Conservation (phyloP, 2,113 vertebrate species). For the Sander lucioperca region DNA sequence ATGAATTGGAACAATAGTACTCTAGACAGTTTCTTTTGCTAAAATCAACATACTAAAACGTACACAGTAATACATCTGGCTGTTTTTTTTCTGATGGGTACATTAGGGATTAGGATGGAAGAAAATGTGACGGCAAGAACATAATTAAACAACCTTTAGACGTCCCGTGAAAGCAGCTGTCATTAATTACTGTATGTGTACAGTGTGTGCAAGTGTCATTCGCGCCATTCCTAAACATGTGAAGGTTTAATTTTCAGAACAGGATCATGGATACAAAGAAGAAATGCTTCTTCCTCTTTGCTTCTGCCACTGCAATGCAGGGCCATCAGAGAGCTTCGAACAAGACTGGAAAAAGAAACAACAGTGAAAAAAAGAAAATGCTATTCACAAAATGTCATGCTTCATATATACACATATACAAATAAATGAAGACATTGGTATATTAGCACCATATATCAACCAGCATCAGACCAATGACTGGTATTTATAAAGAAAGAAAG, state of each 20-base stretch:
- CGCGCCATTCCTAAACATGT: not conserved
- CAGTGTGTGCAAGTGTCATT: not conserved
- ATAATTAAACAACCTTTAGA: slow-evolving; percentile 34
- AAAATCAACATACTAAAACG: not conserved
- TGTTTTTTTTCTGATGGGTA: not conserved
- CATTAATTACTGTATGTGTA: not conserved
- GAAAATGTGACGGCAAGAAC: not conserved
- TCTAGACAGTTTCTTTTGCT: not conserved
- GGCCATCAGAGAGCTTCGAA: not conserved
- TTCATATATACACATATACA: too few species aligned
- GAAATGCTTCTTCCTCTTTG: not conserved
- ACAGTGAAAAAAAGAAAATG: not conserved
- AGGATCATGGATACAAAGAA: not conserved
- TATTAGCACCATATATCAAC: too few species aligned
- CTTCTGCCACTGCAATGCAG: not conserved
- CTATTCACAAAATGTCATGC: too few species aligned
- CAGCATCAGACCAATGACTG: too few species aligned
- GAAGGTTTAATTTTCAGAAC: slow-evolving; percentile 11
- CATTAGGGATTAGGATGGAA: not conserved
- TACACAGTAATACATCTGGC: not conserved
- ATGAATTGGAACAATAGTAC: not conserved
- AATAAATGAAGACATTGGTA: too few species aligned
- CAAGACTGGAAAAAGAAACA: not conserved
- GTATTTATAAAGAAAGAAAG: not conserved
- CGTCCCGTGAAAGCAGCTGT: not conserved